Evolutionary conservation across 92 coral and sea anemone species (phyloP).

Genomic region (Porites divaricata): DNA sequence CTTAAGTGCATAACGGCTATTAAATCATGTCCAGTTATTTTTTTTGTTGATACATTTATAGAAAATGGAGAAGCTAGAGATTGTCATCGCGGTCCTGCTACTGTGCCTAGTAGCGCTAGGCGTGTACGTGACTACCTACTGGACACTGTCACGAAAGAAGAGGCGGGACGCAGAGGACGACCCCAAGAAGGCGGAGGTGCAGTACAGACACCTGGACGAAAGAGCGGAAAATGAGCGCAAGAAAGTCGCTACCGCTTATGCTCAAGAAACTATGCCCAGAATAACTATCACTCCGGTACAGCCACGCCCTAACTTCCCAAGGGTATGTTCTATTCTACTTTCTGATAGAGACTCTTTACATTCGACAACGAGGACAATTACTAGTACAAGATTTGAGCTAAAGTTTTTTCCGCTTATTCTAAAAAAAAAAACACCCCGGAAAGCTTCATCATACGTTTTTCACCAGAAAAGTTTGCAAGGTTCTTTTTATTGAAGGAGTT

Average conservation of each 20-base stretch:
- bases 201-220: conserved; percentile 54
- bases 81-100: conserved; percentile 72
- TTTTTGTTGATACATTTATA: neutral
- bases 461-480: too few relatives aligned
- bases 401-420: too few relatives aligned
- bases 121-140: conserved; percentile 73
- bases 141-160: conserved; percentile 76
- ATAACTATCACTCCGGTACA: conserved; percentile 81
- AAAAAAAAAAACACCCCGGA: too few relatives aligned
- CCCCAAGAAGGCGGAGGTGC: conserved; percentile 9
- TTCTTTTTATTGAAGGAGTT: too few relatives aligned
- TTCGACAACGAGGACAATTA: too few relatives aligned
- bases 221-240: conserved; percentile 45
- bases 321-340: conserved; percentile 40
- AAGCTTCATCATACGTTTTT: too few relatives aligned
- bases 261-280: conserved; percentile 66
- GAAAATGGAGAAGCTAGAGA: conserved; percentile 84
- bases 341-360: too few relatives aligned
- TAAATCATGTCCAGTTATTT: neutral
- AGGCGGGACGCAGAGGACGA: conserved; percentile 36
- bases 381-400: too few relatives aligned
- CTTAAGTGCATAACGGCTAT: neutral
- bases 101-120: conserved; percentile 71
- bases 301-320: conserved; percentile 79
- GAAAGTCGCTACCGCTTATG: conserved; percentile 50